Evolutionary conservation across 2,888 invertebrate genomes (phyloP), one percentile per base, ranked within the genome.

Genomic region (Unio pictorum): DNA sequence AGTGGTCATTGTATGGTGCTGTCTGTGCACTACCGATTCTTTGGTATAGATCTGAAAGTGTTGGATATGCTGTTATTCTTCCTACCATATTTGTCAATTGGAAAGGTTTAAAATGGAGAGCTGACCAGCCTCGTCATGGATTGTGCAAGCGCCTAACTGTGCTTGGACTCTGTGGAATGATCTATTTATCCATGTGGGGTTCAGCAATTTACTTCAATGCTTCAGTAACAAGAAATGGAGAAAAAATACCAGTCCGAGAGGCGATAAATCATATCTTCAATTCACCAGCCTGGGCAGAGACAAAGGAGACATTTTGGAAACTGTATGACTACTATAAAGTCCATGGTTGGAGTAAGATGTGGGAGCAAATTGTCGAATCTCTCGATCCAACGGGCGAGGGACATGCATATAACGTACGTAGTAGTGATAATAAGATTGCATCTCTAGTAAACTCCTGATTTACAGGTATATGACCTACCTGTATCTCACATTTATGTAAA

Each of bases 361-460:
- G 95, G 95, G 94, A 94, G 81, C 95, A 96, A 88, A 92, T 97
- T 30, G 93, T 96, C 11, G 95, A 96, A 75, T 92, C 95, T 18
- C 93, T 96, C 7, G 98, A 98, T 91, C 95, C 96, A 0, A 94
- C 95, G 81, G 98, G 97, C 0, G 97, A 97, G 89, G 93, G 94
- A 75, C 96, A 96, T 89, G 95, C 98, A 18, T 85, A 84, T 61
- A 84, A 82, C 82, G 89, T 45, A 45, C 82, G 89, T 45, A 45
- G 11, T 45, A 45, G 8, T 45, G 45, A 11, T 45, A 45, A 45
- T 1, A 45, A 11, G 45, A 45, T 45, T 11, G 11, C 2, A 11
- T 45, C 7, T 34, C 34, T 7, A 6, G 1, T 30, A 34, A 6
- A 34, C 34, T 34, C 34, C 34, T 34, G 34, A 34, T 34, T 34